Base-by-base conservation (phyloP, 2,113 vertebrate genomes). In the Serinus canaria region DNA sequence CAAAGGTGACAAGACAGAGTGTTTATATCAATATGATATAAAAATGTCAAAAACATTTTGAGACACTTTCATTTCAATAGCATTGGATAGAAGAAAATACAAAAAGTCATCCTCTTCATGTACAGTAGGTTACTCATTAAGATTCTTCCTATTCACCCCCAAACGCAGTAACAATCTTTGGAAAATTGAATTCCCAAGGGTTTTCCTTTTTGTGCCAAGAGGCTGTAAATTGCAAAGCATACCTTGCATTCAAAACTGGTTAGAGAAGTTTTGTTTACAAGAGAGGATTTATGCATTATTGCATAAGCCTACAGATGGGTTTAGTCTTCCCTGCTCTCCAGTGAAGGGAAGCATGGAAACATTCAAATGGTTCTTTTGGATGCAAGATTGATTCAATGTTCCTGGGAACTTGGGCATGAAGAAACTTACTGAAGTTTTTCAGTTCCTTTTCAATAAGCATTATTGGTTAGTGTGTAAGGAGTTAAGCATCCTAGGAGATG, bases 231-330 rank as follows among this genome's bases (percentile, higher is more conserved):
- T 46, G 31, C n/a, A 37, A 69, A 46, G 30, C 2, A 1, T 46
- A 95, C 59, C 73, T 97, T 92, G 76, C 53, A 35, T 92, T 88
- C 56, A 68, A 3, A 95, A 92, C 88, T 95, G 81, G 92, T 93
- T 90, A 35, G 60, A 44, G 88, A 86, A 72, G 85, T 91, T 92
- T 47, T 91, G 60, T 96, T 94, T 91, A 60, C 67, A 37, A 14
- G 44, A 35, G 59, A 77, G 52, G 72, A 72, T 92, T 93, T 95
- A 87, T 79, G 56, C 14, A 23, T 91, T 94, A 69, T 92, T 91
- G 67, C 46, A 33, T 82, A 93, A 89, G 83, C 28, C 64, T 73
- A 37, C 73, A 79, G 78, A 83, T 73, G 91, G 62, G 23, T 7
- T 92, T 88, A 80, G 35, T 85, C 46, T 91, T 86, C 35, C 6